These are phyloP conservation scores for Poeciliopsis gracilis DNA, from an alignment of 2,797 vertebrate species.

Conservation along the genomic window DNA sequence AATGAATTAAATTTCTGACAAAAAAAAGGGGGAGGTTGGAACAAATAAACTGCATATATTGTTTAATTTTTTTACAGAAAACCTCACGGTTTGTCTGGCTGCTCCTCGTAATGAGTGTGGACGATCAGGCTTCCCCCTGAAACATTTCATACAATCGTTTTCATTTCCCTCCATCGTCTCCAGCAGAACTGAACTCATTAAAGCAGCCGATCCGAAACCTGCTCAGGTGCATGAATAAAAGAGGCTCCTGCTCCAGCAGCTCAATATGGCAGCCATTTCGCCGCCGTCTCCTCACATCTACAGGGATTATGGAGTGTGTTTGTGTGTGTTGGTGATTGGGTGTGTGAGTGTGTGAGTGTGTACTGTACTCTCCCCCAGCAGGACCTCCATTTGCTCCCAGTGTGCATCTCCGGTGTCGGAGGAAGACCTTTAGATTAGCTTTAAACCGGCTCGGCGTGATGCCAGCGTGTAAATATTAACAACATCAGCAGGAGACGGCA, in stretches of 20 bases:
- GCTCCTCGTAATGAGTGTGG: neutral
- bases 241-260: conserved; percentile 43
- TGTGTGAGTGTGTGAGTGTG: conserved; percentile 18
- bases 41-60: no score
- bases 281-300: conserved; percentile 38
- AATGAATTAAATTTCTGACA: no score
- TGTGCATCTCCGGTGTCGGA: conserved; percentile 57
- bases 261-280: conserved; percentile 47
- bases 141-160: neutral
- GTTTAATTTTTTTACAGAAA: neutral
- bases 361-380: conserved; percentile 41
- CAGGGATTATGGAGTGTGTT: conserved; percentile 23
- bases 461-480: conserved; percentile 59
- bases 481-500: conserved; percentile 26
- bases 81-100: neutral
- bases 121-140: neutral
- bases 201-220: neutral
- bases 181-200: neutral
- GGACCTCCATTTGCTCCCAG: conserved; percentile 59
- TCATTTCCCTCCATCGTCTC: neutral
- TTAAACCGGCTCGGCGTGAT: conserved; percentile 51
- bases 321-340: conserved; percentile 21
- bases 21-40: no score
- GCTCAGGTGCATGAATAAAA: conserved; percentile 24
- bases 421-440: conserved; percentile 70